A percentile compares a stretch with the other conserved stretches of the same genome.
phyloP scores from a whole-genome alignment of 2,888 invertebrate genomes.

The Eremobia ochroleuca region DNA sequence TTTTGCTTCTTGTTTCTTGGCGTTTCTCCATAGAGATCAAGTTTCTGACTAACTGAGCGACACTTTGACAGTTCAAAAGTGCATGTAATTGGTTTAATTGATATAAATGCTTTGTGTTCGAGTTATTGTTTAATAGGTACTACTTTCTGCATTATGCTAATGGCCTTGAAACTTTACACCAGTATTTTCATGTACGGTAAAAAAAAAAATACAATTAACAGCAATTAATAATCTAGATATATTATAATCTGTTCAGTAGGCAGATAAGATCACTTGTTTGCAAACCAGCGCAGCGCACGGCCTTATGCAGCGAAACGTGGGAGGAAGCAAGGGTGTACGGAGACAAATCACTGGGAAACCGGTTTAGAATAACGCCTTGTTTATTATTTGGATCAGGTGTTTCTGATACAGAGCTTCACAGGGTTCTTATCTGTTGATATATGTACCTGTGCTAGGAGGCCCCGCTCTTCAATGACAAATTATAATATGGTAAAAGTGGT shows the following conservation, averaged over 20 bases:
- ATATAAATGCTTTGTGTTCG: neutral
- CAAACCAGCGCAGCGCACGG: slow-evolving; percentile 27
- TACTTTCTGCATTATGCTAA: neutral
- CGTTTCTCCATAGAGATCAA: neutral
- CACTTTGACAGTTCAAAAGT: neutral
- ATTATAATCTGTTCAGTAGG: slow-evolving; percentile 29
- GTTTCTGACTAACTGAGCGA: neutral
- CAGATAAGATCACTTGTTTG: slow-evolving; percentile 44
- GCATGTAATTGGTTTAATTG: neutral
- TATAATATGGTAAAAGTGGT: too few species aligned
- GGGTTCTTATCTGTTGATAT: neutral
- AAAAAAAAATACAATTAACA: slow-evolving; percentile 28
- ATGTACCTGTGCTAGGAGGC: too few species aligned
- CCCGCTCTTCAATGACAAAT: too few species aligned
- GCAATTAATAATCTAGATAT: slow-evolving; percentile 46
- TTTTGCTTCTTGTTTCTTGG: neutral
- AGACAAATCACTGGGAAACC: slow-evolving; percentile 58
- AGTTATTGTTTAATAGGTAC: neutral
- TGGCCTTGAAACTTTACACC: neutral
- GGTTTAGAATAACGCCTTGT: slow-evolving; percentile 30
- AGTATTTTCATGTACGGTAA: neutral
- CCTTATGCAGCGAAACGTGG: slow-evolving; percentile 66
- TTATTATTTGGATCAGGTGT: slow-evolving; percentile 24
- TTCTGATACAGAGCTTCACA: neutral
- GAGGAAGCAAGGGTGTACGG: slow-evolving; percentile 69